phyloP scores from a whole-genome alignment of 2,113 vertebrate genomes.

The Gobio gobio region DNA sequence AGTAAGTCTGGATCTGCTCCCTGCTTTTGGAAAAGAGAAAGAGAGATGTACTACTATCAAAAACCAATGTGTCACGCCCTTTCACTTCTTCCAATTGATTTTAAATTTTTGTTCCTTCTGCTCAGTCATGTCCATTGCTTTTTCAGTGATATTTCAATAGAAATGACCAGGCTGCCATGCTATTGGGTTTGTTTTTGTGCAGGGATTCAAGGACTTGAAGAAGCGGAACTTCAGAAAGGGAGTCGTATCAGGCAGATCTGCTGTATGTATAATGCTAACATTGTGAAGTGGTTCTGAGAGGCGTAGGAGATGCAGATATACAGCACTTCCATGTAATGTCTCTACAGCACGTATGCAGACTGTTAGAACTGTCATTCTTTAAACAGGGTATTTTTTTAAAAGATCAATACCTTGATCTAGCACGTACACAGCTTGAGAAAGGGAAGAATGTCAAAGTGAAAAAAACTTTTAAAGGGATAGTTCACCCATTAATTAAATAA shows the following conservation, averaged over 20 bases:
- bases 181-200: constrained; percentile 35
- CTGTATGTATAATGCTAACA: constrained; percentile 65
- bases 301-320: constrained; percentile 41
- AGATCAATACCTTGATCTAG: neutral
- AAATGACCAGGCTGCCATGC: neutral
- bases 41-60: constrained; percentile 53
- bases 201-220: constrained; percentile 25
- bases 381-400: neutral
- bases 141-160: constrained; percentile 43
- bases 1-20: constrained; percentile 64
- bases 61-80: constrained; percentile 65
- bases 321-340: constrained; percentile 34
- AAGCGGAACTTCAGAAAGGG: constrained; percentile 22
- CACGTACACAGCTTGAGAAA: neutral
- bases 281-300: constrained; percentile 64
- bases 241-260: constrained; percentile 67
- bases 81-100: constrained; percentile 60
- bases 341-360: constrained; percentile 32
- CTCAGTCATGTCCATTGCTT: neutral
- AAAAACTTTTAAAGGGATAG: neutral
- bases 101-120: constrained; percentile 56
- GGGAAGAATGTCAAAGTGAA: neutral
- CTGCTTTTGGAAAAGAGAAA: constrained; percentile 54
- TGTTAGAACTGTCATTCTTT: neutral
- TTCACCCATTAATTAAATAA: neutral